Evolutionary conservation across 2,797 vertebrate species (phyloP), one percentile per base, ranked within the genome.

Genomic region (Sylvilagus floridanus): DNA sequence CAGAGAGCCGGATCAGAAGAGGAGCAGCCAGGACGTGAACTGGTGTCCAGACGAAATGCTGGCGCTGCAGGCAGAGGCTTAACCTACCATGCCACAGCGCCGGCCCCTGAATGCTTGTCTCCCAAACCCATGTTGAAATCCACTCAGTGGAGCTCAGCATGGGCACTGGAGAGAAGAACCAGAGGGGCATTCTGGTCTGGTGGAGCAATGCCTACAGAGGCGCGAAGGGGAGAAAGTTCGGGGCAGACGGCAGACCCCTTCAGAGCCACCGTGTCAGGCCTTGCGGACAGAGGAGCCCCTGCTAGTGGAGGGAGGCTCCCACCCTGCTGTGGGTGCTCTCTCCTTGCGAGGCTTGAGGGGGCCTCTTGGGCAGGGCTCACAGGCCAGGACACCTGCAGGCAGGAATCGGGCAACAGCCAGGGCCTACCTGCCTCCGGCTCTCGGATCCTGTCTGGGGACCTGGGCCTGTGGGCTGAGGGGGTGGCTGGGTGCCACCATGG

Each of bases 361-460:
- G 7, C 10, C 7, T 32, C 19, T 24, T n/a, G 21, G 26, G 30
- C 37, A 16, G 4, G 47, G 7, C 35, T 71, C 35, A 22, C 72
- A 35, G 54, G 4, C 35, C 30, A 37, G 24, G 8, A 13, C 26
- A 22, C 24, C 37, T 75, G 26, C 21, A 17, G 72, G 2, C n/a
- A 89, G 66, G 79, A 62, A 26, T 12, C 10, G 1, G 10, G 30
- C 62, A 60, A 13, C 32, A 83, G n/a, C 30, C 10, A 14, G 28
- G n/a, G 62, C 8, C 10, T 26, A 0, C 24, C 47, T 6, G 9
- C 26, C 21, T 6, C 0, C 1, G 37, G 5, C 24, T 52, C 32
- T 93, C 16, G 21, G 21, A 63, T 81, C 26, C 16, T 72, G 3
- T 72, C 26, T 8, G 57, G 76, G 42, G 19, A 28, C 54, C 28